Conservation (phyloP, 1,140 invertebrate species). For the Diabrotica virgifera region DNA sequence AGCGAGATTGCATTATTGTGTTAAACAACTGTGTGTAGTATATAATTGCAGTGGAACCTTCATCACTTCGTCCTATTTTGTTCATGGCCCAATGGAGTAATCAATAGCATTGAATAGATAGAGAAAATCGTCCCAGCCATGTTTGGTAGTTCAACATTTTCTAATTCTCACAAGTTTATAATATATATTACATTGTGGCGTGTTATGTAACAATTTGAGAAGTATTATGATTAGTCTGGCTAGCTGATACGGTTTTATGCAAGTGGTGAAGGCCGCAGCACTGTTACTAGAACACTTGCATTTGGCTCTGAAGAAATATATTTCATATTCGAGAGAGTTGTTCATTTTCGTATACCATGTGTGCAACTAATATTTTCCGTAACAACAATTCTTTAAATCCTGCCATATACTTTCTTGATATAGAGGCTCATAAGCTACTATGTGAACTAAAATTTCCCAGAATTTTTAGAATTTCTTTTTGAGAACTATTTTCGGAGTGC, state of each 20-base stretch:
- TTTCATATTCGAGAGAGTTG: too few species aligned
- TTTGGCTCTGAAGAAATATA: too few species aligned
- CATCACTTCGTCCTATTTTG: neutral
- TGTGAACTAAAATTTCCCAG: too few species aligned
- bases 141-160: slow-evolving; percentile 2
- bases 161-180: slow-evolving; percentile 2
- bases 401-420: too few species aligned
- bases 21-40: too few species aligned
- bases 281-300: neutral
- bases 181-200: neutral
- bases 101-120: neutral
- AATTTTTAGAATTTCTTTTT: too few species aligned
- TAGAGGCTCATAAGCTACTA: too few species aligned
- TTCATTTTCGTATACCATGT: too few species aligned
- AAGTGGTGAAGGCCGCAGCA: neutral
- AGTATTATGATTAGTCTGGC: neutral
- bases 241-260: neutral
- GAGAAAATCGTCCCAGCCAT: neutral
- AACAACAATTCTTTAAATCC: too few species aligned
- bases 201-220: slow-evolving; percentile 1
- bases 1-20: too few species aligned
- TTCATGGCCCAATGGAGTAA: slow-evolving; percentile 1
- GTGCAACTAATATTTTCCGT: too few species aligned
- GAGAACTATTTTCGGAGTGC: too few species aligned
- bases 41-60: neutral